These are phyloP conservation scores for Lepidonotus clava DNA, from an alignment of 2,888 invertebrate genomes.

Conservation along the genomic window DNA sequence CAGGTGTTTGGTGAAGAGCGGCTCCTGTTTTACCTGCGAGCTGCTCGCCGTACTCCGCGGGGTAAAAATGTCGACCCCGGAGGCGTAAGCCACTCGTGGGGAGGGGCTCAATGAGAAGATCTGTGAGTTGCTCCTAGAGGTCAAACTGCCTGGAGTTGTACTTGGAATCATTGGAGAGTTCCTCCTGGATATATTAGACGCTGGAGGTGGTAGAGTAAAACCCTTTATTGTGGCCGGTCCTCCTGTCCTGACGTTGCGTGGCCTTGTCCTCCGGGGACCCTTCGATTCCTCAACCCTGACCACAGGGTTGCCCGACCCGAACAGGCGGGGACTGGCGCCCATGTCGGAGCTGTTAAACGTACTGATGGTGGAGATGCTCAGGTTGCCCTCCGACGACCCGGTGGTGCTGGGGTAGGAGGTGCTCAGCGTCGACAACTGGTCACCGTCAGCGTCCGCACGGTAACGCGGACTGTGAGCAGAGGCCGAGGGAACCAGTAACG, in stretches of 20 bases:
- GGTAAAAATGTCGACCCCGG: not conserved
- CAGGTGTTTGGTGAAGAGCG: not conserved
- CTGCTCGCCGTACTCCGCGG: not conserved
- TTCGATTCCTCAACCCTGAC: not conserved
- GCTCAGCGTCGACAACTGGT: not conserved
- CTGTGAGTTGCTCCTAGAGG: not conserved
- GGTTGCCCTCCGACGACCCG: not conserved
- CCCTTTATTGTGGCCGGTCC: not conserved
- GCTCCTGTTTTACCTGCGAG: not conserved
- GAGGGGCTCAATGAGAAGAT: not conserved
- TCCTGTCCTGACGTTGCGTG: too few relatives aligned
- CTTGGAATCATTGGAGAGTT: not conserved
- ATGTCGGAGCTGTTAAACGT: not conserved
- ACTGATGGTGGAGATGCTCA: not conserved
- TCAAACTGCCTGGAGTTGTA: not conserved
- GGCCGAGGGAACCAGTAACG: too few relatives aligned
- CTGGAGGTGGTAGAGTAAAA: not conserved
- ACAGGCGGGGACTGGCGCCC: not conserved
- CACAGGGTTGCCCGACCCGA: not conserved
- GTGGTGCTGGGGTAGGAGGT: constrained; percentile 1
- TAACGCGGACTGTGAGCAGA: too few relatives aligned
- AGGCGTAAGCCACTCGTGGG: not conserved
- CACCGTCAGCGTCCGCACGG: not conserved
- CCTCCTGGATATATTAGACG: not conserved
- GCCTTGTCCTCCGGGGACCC: too few relatives aligned